A percentile compares a stretch with the other conserved stretches of the same genome.
Conservation (phyloP, 2,888 invertebrate species). For the Gymnosoma rotundatum region DNA sequence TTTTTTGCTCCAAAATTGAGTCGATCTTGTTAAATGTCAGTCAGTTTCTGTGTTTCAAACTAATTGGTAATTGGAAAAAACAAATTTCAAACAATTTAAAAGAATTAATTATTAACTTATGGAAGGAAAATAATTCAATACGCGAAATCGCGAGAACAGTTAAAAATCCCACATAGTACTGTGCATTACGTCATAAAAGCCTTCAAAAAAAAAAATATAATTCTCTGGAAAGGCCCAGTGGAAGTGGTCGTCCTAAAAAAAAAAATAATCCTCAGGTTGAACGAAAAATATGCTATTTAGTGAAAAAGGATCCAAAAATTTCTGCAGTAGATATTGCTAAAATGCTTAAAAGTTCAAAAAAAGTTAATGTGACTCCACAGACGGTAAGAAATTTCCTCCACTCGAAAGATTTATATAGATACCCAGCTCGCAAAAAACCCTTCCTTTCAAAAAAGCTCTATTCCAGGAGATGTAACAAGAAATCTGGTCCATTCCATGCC, state of each 20-base stretch:
- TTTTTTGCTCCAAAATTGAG: constrained; percentile 8
- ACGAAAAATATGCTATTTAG: constrained; percentile 15
- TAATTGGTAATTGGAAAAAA: not conserved
- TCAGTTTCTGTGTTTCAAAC: constrained; percentile 11
- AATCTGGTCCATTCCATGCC: constrained; percentile 25
- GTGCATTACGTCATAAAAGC: constrained; percentile 4
- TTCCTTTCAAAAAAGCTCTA: constrained; percentile 26
- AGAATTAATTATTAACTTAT: constrained; percentile 11
- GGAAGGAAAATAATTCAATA: constrained; percentile 18
- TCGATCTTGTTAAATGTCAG: not conserved
- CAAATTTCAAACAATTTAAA: not conserved
- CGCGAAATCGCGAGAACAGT: constrained; percentile 7
- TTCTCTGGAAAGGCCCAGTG: constrained; percentile 14
- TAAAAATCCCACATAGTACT: not conserved
- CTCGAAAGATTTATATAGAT: not conserved
- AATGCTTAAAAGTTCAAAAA: not conserved
- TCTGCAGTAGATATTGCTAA: constrained; percentile 3
- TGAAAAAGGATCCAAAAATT: constrained; percentile 17
- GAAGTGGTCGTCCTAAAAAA: constrained; percentile 7
- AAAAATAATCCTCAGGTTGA: constrained; percentile 3
- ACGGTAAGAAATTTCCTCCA: no score
- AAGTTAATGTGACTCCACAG: no score
- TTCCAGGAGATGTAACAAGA: constrained; percentile 23
- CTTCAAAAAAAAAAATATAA: constrained; percentile 14
- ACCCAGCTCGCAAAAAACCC: constrained; percentile 29